Base-by-base conservation (phyloP, 2,888 invertebrate genomes). In the Phaedon cochleariae region DNA sequence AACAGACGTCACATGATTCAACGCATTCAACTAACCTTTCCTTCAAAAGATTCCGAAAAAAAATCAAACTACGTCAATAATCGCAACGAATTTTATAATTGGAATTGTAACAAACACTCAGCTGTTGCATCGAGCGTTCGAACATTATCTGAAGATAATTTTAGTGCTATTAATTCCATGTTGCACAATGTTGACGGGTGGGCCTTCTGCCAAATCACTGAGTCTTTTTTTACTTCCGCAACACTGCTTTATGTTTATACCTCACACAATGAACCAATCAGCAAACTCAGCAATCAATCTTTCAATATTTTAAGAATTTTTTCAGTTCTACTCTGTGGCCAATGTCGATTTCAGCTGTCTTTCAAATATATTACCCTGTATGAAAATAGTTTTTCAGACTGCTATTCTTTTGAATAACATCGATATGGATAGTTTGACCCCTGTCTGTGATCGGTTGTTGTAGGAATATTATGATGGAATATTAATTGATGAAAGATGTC, bases 121-220 rank as follows among this genome's bases (percentile, higher is more conserved):
- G 71, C 73, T 72, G 73, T 74, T 75, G 71, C 72, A 74, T 74
- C 74, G 72, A 71, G 74, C 76, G 73, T 75, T 61, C 65, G 62
- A 75, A 74, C 75, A 76, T 78, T 76, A 78, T 80, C 77, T 77
- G 73, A 69, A 69, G 75, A 72, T 76, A 78, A 79, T 80, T 80
- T 78, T 74, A 73, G 76, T 69, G 70, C 73, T 69, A 70, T 67
- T 69, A 63, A 74, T 72, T 73, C 64, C 62, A 67, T 61, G 71
- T 78, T 77, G 74, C 77, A 74, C 75, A 78, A 79, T 74, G 45
- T 55, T 54, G 69, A 74, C 72, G 68, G 65, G 63, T 67, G 62
- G 77, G 79, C 75, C 57, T 15, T 29, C n/a, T 52, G 75, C 78
- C 77, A 77, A 71, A 54, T 69, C 64, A 52, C 67, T 70, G 3